Evolutionary conservation across 1,140 invertebrate species (phyloP).

Genomic region (Drosophila sproati): DNA sequence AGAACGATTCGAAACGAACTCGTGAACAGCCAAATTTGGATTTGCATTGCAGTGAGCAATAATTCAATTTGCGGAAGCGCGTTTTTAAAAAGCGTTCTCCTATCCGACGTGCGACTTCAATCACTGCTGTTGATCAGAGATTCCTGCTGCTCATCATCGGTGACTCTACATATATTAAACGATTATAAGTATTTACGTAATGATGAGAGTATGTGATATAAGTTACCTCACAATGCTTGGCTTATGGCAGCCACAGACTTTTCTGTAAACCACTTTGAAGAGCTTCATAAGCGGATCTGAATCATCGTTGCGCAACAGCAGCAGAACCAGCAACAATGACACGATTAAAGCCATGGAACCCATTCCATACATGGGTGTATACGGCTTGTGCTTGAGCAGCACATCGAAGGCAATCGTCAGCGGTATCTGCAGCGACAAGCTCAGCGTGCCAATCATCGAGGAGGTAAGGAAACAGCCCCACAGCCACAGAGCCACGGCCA

Average conservation of each 20-base stretch:
- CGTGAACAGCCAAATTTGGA: conserved; percentile 81
- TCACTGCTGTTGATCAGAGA: conserved; percentile 88
- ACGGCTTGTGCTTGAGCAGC: conserved; percentile 90
- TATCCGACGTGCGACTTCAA: conserved; percentile 30
- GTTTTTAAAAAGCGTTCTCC: conserved; percentile 61
- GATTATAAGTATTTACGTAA: neutral
- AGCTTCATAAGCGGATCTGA: conserved; percentile 92
- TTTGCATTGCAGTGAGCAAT: conserved; percentile 79
- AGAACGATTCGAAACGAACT: conserved; percentile 81
- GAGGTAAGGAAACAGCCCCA: conserved; percentile 96
- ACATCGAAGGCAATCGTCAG: conserved; percentile 93
- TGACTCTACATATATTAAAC: conserved; percentile 86
- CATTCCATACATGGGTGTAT: conserved; percentile 91
- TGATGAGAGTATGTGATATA: neutral
- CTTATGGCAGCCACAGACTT: conserved; percentile 86
- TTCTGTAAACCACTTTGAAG: conserved; percentile 87
- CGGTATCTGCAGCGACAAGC: conserved; percentile 93
- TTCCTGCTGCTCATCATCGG: conserved; percentile 90
- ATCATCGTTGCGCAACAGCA: conserved; percentile 93
- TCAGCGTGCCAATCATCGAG: conserved; percentile 93
- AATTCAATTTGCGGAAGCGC: conserved; percentile 50
- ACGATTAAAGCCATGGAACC: conserved; percentile 92
- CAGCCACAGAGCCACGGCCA: conserved; percentile 94
- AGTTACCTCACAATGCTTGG: conserved; percentile 85
- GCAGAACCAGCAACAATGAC: conserved; percentile 90